Conservation (phyloP, 2,113 vertebrate species). For the Euleptes europaea region DNA sequence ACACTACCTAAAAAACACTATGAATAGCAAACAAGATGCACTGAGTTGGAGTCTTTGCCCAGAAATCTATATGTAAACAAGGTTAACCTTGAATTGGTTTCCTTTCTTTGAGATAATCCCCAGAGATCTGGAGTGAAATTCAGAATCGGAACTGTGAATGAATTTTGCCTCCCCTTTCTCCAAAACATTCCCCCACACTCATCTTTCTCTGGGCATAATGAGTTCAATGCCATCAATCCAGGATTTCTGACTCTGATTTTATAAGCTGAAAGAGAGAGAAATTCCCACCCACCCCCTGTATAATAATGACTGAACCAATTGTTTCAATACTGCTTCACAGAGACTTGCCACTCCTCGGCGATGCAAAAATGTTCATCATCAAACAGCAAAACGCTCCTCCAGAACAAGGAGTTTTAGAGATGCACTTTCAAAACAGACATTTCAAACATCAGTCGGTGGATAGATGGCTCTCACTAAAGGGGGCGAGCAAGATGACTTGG, state of each 20-base stretch:
- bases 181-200: neutral
- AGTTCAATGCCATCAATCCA: neutral
- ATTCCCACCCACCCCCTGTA: neutral
- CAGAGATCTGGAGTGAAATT: neutral
- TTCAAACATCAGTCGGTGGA: slow-evolving; percentile 13
- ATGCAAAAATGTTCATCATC: neutral
- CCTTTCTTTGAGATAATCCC: neutral
- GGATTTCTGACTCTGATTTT: neutral
- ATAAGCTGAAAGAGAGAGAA: neutral
- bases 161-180: neutral
- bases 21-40: neutral
- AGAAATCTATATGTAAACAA: neutral
- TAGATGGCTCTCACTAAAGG: slow-evolving; percentile 6
- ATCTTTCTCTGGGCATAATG: neutral
- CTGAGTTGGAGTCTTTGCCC: neutral
- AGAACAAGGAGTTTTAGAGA: neutral
- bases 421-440: neutral
- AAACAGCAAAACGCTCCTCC: neutral
- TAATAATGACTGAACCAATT: slow-evolving; percentile 1
- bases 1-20: neutral
- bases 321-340: slow-evolving; percentile 10
- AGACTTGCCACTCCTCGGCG: neutral
- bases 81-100: neutral
- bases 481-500: neutral
- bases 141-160: neutral